These are phyloP conservation scores for Neelides sp. DNA, from an alignment of 1,140 invertebrate genomes.

Conservation along the genomic window DNA sequence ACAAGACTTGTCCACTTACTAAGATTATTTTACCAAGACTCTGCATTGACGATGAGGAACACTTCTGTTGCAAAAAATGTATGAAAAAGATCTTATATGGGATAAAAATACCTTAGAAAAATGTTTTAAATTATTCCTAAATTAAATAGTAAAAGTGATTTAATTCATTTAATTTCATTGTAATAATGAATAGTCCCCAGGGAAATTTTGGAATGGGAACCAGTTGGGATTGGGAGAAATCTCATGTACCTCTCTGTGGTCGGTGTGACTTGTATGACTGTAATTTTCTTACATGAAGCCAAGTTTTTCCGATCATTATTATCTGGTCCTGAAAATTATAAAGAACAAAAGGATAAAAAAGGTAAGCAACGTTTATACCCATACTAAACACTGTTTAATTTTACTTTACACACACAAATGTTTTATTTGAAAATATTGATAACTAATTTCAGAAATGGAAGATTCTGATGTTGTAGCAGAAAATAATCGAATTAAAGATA, in stretches of 20 bases:
- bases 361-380: neutral
- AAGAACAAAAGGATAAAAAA: neutral
- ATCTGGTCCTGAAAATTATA: neutral
- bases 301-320: slow-evolving; percentile 32
- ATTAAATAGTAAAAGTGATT: neutral
- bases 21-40: neutral
- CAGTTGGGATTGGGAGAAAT: slow-evolving; percentile 46
- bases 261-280: slow-evolving; percentile 39
- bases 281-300: slow-evolving; percentile 42
- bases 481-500: slow-evolving; percentile 35
- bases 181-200: neutral
- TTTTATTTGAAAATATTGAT: neutral
- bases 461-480: slow-evolving; percentile 43
- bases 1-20: neutral
- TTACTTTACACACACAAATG: neutral
- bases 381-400: neutral
- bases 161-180: neutral
- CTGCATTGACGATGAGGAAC: slow-evolving; percentile 4
- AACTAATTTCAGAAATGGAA: slow-evolving; percentile 30
- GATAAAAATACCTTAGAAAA: neutral
- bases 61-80: slow-evolving; percentile 18
- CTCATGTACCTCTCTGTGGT: slow-evolving; percentile 40
- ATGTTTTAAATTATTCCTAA: neutral
- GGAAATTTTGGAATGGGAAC: slow-evolving; percentile 35
- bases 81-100: neutral